Evolutionary conservation across 2,113 vertebrate species (phyloP), one percentile per base, ranked within the genome.

Genomic region (Petrocephalus zakoni): DNA sequence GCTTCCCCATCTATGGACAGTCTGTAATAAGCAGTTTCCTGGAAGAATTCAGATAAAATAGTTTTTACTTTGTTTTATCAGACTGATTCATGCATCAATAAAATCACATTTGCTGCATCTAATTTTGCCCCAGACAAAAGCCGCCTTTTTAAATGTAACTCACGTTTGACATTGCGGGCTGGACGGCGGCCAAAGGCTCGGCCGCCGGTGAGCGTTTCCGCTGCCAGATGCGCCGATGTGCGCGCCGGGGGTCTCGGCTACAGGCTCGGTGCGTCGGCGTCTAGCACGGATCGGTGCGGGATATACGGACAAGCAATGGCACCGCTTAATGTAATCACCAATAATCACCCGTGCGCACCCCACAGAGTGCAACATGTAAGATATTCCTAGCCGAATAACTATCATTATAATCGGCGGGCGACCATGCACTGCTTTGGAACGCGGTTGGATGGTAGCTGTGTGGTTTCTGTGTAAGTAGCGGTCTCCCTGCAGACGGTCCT

Each of bases 121-220:
- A 68, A 42, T 75, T 34, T 87, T 82, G 49, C 46, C 55, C 61
- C 78, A 56, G 64, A 61, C 87, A 49, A 58, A 6, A 55, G 17
- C 78, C 64, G 25, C 86, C 89, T 91, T 90, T 68, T 64, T 81
- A 94, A 75, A 29, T 8, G 34, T 93, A 93, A 90, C 93, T 91
- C 51, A 51, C 0, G 58, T 93, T 91, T 94, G 94, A 95, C 95
- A 93, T 95, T 95, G 94, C 51, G 89, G 90, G 83, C 25, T 95
- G 94, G 94, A 92, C 81, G 22, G 10, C 68, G 68, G 93, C 95
- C 94, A 92, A 90, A 68, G 42, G 42, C 42, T 42, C 42, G n/a
- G 61, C 61, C 25, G 61, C 46, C 83, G 34, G 5, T 55, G n/a
- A 4, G 22, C 46, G 75, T 2, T 81, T 81, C 37, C 19, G 15